These are phyloP conservation scores for Caenorhabditis inopinata DNA, from an alignment of 1,140 invertebrate genomes.

Conservation along the genomic window DNA sequence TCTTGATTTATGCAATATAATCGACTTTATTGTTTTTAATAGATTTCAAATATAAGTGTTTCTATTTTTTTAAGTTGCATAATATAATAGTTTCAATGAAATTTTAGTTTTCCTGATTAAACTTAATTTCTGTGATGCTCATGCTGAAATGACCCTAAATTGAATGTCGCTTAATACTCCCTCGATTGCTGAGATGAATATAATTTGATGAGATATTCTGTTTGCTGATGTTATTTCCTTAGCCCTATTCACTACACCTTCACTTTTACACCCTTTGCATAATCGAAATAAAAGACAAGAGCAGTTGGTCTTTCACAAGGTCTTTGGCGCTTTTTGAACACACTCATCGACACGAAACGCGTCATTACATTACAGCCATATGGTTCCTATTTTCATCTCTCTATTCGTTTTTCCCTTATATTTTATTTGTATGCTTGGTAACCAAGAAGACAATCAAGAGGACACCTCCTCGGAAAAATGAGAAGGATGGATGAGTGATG, in stretches of 20 bases:
- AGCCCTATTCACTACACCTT: conserved; percentile 6
- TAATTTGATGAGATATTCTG: no score
- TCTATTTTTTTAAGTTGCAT: no score
- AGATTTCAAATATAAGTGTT: no score
- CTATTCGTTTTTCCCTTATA: conserved; percentile 3
- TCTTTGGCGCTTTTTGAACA: conserved; percentile 26
- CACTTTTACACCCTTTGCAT: conserved; percentile 21
- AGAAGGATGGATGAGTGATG: neutral
- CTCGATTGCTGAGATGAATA: no score
- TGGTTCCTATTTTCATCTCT: conserved; percentile 17
- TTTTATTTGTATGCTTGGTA: neutral
- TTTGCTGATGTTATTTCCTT: no score
- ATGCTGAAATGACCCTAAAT: no score
- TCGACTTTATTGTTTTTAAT: no score
- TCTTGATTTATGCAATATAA: no score
- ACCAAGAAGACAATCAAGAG: neutral
- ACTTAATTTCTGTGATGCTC: no score
- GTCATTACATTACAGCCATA: conserved; percentile 31
- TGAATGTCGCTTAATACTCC: no score
- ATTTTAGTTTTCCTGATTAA: no score
- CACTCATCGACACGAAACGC: conserved; percentile 15
- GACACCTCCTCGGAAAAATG: conserved; percentile 5
- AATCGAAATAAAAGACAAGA: conserved; percentile 30
- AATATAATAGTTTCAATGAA: neutral
- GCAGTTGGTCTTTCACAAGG: conserved; percentile 33